Conservation (phyloP, 2,113 vertebrate genomes). For the Nettapus auritus region DNA sequence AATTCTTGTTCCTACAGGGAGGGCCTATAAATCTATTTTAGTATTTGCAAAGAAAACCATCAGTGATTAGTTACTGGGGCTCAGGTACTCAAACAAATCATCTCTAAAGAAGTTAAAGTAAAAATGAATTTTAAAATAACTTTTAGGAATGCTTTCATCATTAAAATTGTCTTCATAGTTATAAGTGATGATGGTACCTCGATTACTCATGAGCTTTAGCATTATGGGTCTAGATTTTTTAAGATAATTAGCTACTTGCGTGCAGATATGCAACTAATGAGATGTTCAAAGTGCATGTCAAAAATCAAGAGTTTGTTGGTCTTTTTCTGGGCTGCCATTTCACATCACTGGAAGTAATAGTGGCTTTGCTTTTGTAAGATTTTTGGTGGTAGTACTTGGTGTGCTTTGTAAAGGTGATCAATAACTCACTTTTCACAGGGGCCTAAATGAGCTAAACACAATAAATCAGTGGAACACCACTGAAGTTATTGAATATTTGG, state of each 20-base stretch:
- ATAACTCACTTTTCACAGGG: not conserved
- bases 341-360: not conserved
- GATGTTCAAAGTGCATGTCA: not conserved
- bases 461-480: not conserved
- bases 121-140: conserved; percentile 67
- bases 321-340: not conserved
- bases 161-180: conserved; percentile 60
- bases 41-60: conserved; percentile 64
- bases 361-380: not conserved
- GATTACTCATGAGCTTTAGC: conserved; percentile 29
- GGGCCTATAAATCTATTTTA: conserved; percentile 60
- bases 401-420: not conserved
- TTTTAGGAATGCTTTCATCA: conserved; percentile 67
- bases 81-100: conserved; percentile 62
- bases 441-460: not conserved
- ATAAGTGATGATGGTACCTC: conserved; percentile 47
- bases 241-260: conserved; percentile 39
- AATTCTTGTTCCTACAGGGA: conserved; percentile 65
- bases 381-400: not conserved
- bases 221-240: conserved; percentile 35
- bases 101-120: conserved; percentile 57
- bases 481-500: not conserved
- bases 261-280: not conserved
- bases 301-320: not conserved
- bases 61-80: conserved; percentile 61